Conservation (phyloP, 2,113 vertebrate genomes). For the Istiophorus platypterus region DNA sequence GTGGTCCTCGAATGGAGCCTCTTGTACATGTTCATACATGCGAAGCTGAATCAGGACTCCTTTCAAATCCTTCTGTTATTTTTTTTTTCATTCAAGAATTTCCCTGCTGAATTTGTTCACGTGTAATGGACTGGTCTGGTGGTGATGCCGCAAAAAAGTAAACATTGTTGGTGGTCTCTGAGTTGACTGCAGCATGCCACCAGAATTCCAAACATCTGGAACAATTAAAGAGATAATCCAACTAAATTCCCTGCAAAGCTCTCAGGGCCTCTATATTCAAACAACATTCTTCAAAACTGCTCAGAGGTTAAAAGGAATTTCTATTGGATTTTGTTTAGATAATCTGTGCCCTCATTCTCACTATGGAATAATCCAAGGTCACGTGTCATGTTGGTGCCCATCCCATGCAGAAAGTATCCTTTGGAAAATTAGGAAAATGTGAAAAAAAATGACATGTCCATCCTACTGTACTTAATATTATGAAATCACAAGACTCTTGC, state of each 20-base stretch:
- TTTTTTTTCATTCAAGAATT: constrained; percentile 35
- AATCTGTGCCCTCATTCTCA: constrained; percentile 31
- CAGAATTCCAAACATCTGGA: constrained; percentile 37
- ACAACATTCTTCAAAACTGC: constrained; percentile 33
- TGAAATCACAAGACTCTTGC: constrained; percentile 4
- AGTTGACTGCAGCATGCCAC: constrained; percentile 3
- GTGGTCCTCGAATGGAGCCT: constrained; percentile 26
- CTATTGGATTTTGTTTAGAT: constrained; percentile 24
- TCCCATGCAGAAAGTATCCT: neutral
- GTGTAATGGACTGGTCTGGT: constrained; percentile 1
- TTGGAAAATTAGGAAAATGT: constrained; percentile 13
- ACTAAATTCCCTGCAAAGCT: constrained; percentile 50
- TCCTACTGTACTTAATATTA: constrained; percentile 32
- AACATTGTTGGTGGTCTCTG: neutral
- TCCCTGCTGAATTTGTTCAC: constrained; percentile 6
- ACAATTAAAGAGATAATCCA: constrained; percentile 27
- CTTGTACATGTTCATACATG: constrained; percentile 14
- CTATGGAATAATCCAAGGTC: constrained; percentile 36
- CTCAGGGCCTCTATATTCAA: constrained; percentile 48
- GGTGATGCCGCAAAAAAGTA: neutral
- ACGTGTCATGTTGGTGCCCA: neutral
- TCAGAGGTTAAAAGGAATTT: constrained; percentile 37
- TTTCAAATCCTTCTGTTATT: constrained; percentile 30
- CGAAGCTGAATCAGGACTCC: constrained; percentile 40
- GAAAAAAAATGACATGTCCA: constrained; percentile 11